phyloP scores from a whole-genome alignment of 2,113 vertebrate genomes.

The Willisornis vidua region DNA sequence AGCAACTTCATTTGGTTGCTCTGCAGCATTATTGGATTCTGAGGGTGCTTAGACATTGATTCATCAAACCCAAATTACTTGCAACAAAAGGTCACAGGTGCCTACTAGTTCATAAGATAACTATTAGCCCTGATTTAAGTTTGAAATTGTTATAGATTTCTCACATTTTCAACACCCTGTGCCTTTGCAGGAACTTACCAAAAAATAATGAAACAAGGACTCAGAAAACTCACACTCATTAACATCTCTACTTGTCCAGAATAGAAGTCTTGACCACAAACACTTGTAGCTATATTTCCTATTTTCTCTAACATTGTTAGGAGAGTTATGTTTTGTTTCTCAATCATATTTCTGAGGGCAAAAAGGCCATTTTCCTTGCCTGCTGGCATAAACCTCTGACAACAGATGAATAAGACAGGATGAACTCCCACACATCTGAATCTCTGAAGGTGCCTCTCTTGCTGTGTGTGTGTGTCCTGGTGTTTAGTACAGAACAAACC shows the following conservation, averaged over 20 bases:
- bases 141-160: slow-evolving; percentile 7
- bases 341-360: not conserved
- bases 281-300: not conserved
- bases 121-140: not conserved
- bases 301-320: not conserved
- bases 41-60: not conserved
- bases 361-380: not conserved
- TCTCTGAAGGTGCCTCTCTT: slow-evolving; percentile 16
- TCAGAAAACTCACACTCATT: not conserved
- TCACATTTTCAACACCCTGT: not conserved
- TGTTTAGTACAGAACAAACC: slow-evolving; percentile 38
- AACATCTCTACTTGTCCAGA: not conserved
- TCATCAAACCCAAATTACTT: not conserved
- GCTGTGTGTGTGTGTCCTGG: not conserved
- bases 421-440: not conserved
- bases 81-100: not conserved
- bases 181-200: not conserved
- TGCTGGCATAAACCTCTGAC: not conserved
- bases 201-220: not conserved
- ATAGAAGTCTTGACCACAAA: not conserved
- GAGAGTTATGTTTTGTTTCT: not conserved
- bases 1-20: not conserved
- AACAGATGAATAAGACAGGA: not conserved
- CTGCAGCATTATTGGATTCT: slow-evolving; percentile 5
- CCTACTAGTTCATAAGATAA: not conserved